These are phyloP conservation scores for Gallinago jamesoni DNA, from an alignment of 2,113 vertebrate species.

Conservation along the genomic window DNA sequence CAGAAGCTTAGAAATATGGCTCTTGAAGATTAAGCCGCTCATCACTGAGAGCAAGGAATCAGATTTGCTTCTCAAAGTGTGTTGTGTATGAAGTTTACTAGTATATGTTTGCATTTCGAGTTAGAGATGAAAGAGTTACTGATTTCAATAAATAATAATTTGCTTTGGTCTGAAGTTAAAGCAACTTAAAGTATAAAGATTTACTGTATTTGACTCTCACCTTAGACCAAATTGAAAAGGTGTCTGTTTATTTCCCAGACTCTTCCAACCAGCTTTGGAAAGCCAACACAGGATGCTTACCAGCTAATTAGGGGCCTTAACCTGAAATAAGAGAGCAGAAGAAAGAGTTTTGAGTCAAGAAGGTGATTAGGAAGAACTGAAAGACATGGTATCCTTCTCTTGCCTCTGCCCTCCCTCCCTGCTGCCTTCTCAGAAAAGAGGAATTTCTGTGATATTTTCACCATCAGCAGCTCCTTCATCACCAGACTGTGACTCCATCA, in stretches of 20 bases:
- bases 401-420: rapidly evolving
- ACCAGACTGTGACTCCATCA: background rate
- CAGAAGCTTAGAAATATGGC: background rate
- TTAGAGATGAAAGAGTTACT: background rate
- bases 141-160: background rate
- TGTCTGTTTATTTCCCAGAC: background rate
- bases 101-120: background rate
- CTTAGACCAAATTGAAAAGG: background rate
- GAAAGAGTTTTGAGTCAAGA: background rate
- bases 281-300: background rate
- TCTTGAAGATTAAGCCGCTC: background rate
- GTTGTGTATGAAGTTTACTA: background rate
- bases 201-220: background rate
- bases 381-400: background rate
- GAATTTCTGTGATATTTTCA: background rate
- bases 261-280: background rate
- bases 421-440: background rate
- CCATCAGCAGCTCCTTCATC: background rate
- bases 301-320: background rate
- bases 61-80: background rate
- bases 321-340: background rate
- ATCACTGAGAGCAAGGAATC: background rate
- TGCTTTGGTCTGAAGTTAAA: background rate
- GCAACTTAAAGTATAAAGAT: background rate
- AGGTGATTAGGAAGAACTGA: background rate